A percentile compares a stretch with the other conserved stretches of the same genome.
Evolutionary conservation across 2,113 vertebrate genomes (phyloP).

Genomic region (Prolemur simus): DNA sequence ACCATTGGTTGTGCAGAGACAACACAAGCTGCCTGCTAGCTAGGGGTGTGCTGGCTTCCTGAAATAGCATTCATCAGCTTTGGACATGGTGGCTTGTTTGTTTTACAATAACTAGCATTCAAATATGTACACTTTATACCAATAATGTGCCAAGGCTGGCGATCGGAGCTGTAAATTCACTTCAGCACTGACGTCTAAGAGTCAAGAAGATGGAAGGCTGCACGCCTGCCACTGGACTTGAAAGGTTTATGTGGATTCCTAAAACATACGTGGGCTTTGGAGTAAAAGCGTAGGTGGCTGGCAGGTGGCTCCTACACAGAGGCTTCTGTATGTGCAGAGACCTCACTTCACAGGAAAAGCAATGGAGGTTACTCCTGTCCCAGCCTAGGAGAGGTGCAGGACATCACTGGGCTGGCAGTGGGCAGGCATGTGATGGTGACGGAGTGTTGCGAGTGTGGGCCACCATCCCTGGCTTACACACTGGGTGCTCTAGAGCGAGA

Average conservation of each 20-base stretch:
- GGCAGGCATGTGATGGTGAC: fast-evolving
- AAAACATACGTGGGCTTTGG: background rate
- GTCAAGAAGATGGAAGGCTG: background rate
- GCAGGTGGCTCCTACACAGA: background rate
- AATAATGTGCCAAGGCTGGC: background rate
- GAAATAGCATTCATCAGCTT: conserved; percentile 12
- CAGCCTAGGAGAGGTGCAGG: fast-evolving
- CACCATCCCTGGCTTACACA: background rate
- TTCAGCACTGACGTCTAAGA: background rate
- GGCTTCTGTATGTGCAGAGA: background rate
- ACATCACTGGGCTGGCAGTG: no score
- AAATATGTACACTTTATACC: conserved; percentile 54
- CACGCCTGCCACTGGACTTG: background rate
- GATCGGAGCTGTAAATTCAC: background rate
- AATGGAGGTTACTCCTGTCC: no score
- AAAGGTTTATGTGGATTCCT: background rate
- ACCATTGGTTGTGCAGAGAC: background rate
- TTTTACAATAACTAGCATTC: background rate
- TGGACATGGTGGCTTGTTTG: conserved; percentile 20
- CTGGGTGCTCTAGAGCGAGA: no score
- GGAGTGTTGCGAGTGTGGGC: background rate
- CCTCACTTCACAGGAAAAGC: background rate
- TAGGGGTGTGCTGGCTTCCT: conserved; percentile 35
- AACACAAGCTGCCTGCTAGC: conserved; percentile 24
- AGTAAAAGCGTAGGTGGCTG: background rate